A percentile compares a stretch with the other conserved stretches of the same genome.
Evolutionary conservation across 1,140 invertebrate species (phyloP).

Genomic region (Charaxes varanes): DNA sequence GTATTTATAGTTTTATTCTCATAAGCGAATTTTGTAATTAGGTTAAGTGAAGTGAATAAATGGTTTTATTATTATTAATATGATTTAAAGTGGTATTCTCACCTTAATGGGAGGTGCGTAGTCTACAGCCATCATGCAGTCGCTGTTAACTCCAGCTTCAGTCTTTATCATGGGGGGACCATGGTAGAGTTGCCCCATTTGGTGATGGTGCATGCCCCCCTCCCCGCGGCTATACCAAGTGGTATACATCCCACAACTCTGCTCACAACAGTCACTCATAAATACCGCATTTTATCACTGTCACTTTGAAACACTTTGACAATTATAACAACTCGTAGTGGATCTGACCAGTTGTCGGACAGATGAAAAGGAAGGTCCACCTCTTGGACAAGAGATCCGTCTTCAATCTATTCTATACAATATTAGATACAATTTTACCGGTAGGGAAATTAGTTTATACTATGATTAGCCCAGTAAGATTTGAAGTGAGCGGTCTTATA

Average conservation of each 20-base stretch:
- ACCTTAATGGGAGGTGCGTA: slow-evolving; percentile 74
- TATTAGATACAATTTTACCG: too few relatives aligned
- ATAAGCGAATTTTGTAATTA: neutral
- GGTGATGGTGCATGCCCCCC: slow-evolving; percentile 68
- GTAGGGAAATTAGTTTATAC: too few relatives aligned
- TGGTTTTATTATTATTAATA: too few relatives aligned
- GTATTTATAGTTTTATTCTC: neutral
- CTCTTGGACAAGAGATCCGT: too few relatives aligned
- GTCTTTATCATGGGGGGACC: slow-evolving; percentile 73
- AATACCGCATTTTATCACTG: slow-evolving; percentile 43
- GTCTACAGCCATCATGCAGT: slow-evolving; percentile 74
- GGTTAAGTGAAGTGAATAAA: neutral
- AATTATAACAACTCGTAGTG: too few relatives aligned
- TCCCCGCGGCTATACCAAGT: slow-evolving; percentile 73
- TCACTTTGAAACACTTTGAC: slow-evolving; percentile 19
- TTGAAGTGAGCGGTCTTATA: too few relatives aligned
- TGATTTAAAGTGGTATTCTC: too few relatives aligned
- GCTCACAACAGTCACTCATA: slow-evolving; percentile 64
- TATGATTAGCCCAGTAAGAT: too few relatives aligned
- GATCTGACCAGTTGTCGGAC: too few relatives aligned
- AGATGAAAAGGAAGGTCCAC: too few relatives aligned
- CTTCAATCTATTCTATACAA: too few relatives aligned
- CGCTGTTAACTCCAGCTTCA: slow-evolving; percentile 69
- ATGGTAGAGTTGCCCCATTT: slow-evolving; percentile 71
- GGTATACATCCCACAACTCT: slow-evolving; percentile 67